Evolutionary conservation across 2,888 invertebrate genomes (phyloP).

Genomic region (Magallana nippona): DNA sequence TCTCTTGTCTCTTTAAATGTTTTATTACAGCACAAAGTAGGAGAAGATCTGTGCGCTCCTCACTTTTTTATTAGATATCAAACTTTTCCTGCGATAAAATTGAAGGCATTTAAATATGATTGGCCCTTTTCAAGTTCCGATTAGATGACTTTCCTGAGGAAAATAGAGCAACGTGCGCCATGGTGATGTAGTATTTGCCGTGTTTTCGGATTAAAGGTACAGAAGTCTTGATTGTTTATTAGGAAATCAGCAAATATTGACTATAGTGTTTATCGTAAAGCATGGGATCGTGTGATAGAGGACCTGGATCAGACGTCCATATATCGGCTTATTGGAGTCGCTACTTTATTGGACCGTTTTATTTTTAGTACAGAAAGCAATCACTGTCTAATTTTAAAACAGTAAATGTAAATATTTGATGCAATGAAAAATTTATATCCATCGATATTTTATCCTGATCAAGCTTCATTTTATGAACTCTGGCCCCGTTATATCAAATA

Average conservation of each 20-base stretch:
- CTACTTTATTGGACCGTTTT: not conserved
- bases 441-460: no score
- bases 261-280: not conserved
- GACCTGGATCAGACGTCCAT: slow-evolving; percentile 12
- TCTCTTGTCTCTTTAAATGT: slow-evolving; percentile 2
- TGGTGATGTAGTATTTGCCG: not conserved
- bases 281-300: not conserved
- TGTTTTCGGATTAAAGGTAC: not conserved
- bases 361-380: not conserved
- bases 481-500: no score
- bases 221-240: slow-evolving; percentile 21
- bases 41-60: not conserved
- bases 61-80: not conserved
- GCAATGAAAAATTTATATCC: no score
- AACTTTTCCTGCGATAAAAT: slow-evolving; percentile 12
- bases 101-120: slow-evolving; percentile 25
- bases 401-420: no score
- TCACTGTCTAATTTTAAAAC: no score
- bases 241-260: slow-evolving; percentile 27
- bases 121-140: not conserved
- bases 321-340: not conserved
- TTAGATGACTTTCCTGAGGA: slow-evolving; percentile 17
- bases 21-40: not conserved
- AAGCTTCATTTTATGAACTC: no score
- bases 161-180: not conserved